Percentiles rank a stretch among this genome's conserved stretches.
phyloP scores from a whole-genome alignment of 2,113 vertebrate species.

The Dasyprocta punctata region DNA sequence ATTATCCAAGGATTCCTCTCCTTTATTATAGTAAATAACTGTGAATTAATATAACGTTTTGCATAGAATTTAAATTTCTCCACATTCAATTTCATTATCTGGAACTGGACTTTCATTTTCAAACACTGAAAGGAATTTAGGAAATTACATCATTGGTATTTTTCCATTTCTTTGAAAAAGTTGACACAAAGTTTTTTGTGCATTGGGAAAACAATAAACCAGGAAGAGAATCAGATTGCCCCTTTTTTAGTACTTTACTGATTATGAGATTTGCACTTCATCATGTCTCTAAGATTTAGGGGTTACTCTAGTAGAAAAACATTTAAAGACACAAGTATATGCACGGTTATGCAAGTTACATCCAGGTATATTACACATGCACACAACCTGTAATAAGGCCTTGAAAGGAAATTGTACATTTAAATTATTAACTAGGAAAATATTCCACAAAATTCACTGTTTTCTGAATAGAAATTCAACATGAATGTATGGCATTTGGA shows the following conservation, averaged over 20 bases:
- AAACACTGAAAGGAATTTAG: slow-evolving; percentile 59
- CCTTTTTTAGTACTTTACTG: slow-evolving; percentile 10
- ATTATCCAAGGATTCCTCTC: slow-evolving; percentile 31
- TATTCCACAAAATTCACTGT: background rate
- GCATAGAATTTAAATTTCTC: slow-evolving; percentile 65
- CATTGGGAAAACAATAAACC: slow-evolving; percentile 40
- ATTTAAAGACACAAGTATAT: background rate
- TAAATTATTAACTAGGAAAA: background rate
- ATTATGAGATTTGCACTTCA: background rate
- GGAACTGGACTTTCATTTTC: slow-evolving; percentile 71
- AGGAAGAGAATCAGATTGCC: background rate
- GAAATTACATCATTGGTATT: slow-evolving; percentile 56
- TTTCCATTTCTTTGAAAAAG: slow-evolving; percentile 57
- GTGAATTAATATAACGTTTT: slow-evolving; percentile 46
- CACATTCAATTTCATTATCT: slow-evolving; percentile 70
- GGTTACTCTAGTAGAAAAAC: background rate
- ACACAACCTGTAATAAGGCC: background rate
- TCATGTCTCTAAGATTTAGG: background rate
- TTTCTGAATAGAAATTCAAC: background rate
- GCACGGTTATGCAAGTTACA: background rate
- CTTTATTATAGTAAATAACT: slow-evolving; percentile 68
- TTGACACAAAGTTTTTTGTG: slow-evolving; percentile 37
- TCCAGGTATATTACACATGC: background rate
- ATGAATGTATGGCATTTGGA: background rate
- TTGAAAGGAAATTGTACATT: background rate